These are phyloP conservation scores for Leucophenga varia DNA, from an alignment of 1,140 invertebrate genomes.

Conservation along the genomic window DNA sequence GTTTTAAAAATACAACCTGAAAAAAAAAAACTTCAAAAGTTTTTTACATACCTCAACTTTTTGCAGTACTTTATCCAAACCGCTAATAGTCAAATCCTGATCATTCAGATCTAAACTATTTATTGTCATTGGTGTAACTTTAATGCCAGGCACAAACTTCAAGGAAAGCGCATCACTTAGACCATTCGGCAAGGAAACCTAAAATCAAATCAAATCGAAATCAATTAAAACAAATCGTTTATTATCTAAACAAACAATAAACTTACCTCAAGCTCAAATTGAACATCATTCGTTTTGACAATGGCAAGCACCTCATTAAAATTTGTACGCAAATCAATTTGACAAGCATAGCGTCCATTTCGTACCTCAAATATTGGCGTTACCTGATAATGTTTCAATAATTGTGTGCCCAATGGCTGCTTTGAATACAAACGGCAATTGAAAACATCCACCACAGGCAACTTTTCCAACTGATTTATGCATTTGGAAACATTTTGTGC, in stretches of 20 bases:
- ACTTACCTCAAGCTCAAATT: conserved; percentile 43
- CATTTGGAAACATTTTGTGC: conserved; percentile 44
- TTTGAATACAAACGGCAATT: conserved; percentile 40
- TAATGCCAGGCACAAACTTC: conserved; percentile 50
- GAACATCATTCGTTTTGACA: conserved; percentile 41
- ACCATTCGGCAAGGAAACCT: conserved; percentile 43
- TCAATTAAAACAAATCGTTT: not conserved
- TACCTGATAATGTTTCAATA: conserved; percentile 43
- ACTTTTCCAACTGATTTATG: conserved; percentile 24
- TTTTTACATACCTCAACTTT: conserved; percentile 47
- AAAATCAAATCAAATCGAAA: too few relatives aligned
- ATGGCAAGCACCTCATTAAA: conserved; percentile 39
- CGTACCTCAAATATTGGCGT: conserved; percentile 35
- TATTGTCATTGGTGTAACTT: conserved; percentile 32
- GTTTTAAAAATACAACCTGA: too few relatives aligned
- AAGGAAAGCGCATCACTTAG: conserved; percentile 42
- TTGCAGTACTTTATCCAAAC: conserved; percentile 48
- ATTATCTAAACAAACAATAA: not conserved
- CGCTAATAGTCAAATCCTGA: conserved; percentile 47
- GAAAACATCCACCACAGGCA: conserved; percentile 32
- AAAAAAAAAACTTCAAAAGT: too few relatives aligned
- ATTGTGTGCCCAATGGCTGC: conserved; percentile 25
- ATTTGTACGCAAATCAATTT: conserved; percentile 29
- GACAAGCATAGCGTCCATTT: conserved; percentile 38
- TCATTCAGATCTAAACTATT: conserved; percentile 33